These are phyloP conservation scores for Drosophila ananassae DNA, from an alignment of 1,140 invertebrate species.

Conservation along the genomic window DNA sequence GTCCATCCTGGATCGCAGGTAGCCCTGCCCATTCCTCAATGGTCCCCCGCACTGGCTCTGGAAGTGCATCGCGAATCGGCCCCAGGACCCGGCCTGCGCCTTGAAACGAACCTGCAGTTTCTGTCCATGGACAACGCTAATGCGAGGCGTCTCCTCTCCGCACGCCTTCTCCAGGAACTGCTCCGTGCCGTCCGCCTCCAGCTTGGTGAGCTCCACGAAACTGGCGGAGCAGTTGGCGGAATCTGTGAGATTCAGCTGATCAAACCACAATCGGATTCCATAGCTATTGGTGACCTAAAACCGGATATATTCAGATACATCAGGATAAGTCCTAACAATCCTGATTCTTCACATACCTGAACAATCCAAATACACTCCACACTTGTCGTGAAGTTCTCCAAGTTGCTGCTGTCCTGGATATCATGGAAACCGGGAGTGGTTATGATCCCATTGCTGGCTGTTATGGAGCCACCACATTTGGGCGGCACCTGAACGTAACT, in stretches of 20 bases:
- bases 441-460: slow-evolving; percentile 87
- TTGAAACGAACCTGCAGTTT: slow-evolving; percentile 41
- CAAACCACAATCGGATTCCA: slow-evolving; percentile 41
- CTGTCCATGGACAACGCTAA: slow-evolving; percentile 19
- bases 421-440: slow-evolving; percentile 93
- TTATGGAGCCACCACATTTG: slow-evolving; percentile 90
- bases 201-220: slow-evolving; percentile 38
- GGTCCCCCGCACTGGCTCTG: slow-evolving; percentile 53
- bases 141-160: slow-evolving; percentile 13
- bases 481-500: slow-evolving; percentile 42
- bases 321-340: no score
- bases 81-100: slow-evolving; percentile 29
- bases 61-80: slow-evolving; percentile 50
- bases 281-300: slow-evolving; percentile 69
- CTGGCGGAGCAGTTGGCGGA: slow-evolving; percentile 47
- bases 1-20: slow-evolving; percentile 48
- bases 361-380: slow-evolving; percentile 92
- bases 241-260: slow-evolving; percentile 55
- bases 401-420: slow-evolving; percentile 1
- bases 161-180: slow-evolving; percentile 44
- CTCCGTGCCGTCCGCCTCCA: slow-evolving; percentile 1
- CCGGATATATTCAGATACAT: background rate
- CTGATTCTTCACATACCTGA: slow-evolving; percentile 68
- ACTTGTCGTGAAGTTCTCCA: slow-evolving; percentile 86
- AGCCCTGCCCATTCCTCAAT: slow-evolving; percentile 39